Base-by-base conservation (phyloP, 2,888 invertebrate genomes). In the Leucophenga maculata region DNA sequence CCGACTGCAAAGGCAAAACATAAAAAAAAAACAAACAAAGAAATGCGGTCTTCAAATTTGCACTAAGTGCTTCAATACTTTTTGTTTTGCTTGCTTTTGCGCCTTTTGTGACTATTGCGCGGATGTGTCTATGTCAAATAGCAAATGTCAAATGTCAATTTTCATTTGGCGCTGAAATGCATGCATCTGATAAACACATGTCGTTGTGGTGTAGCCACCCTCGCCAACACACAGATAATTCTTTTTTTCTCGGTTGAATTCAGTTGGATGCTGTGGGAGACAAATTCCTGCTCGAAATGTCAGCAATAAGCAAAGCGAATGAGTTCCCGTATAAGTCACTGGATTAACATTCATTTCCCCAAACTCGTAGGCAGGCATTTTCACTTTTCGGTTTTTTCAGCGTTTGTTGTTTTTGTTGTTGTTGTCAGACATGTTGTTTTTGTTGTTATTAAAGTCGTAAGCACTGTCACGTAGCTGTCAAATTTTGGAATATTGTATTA, bases 381-480 rank as follows among this genome's bases (percentile, higher is more conserved):
- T 39, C 39, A 39, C 39, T 39, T 39, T 16, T 46, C n/a, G 18
- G 20, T 66, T 65, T 65, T 52, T 26, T 32, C 39, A 26, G 39
- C 9, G 14, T 48, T 16, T 55, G 54, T 39, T 60, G 44, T 16
- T 48, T 46, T 18, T 26, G 67, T 31, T 48, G 31, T 50, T 50
- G 22, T 55, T 71, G 65, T 65, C 68, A 67, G 20, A 59, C 71
- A 75, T 78, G 78, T 77, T 78, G 72, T 72, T 77, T 60, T 68
- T 70, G 67, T 71, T 81, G 76, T 80, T 79, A 79, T 82, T 83
- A 80, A 77, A 83, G 73, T 78, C 79, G 80, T 80, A 83, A 77
- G 81, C 74, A 75, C 75, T 84, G 84, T 83, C 84, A 83, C 79
- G 82, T 84, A 65, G 78, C 83, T 84, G 84, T 84, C 83, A 84